phyloP scores from a whole-genome alignment of 2,888 invertebrate species.

The Argyra leucocephala region DNA sequence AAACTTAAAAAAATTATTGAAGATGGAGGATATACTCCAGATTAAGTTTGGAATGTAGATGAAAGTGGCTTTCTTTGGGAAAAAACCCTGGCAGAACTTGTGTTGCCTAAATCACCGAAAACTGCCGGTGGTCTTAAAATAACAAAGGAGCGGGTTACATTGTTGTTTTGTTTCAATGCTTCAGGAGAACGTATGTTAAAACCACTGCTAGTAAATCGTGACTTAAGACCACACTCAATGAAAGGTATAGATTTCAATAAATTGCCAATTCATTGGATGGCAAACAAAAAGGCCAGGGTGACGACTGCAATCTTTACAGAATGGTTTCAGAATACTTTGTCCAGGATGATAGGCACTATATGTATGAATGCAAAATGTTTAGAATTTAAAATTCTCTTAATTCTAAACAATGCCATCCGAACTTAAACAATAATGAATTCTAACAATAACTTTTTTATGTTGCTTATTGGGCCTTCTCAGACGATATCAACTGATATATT shows the following conservation, averaged over 20 bases:
- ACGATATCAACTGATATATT: too few relatives aligned
- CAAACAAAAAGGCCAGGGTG: too few relatives aligned
- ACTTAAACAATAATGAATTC: too few relatives aligned
- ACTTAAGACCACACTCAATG: too few relatives aligned
- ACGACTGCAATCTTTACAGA: background rate
- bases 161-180: background rate
- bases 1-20: slow-evolving; percentile 3
- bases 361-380: too few relatives aligned
- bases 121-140: background rate
- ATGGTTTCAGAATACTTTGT: background rate
- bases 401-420: too few relatives aligned
- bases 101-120: slow-evolving; percentile 7
- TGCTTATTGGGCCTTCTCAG: too few relatives aligned
- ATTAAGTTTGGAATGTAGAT: background rate
- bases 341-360: background rate
- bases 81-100: slow-evolving; percentile 13
- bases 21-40: slow-evolving; percentile 6
- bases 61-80: slow-evolving; percentile 8
- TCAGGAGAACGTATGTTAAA: background rate
- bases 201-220: too few relatives aligned
- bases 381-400: too few relatives aligned
- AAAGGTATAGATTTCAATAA: too few relatives aligned
- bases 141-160: background rate
- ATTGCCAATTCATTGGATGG: too few relatives aligned
- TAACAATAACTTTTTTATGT: too few relatives aligned